Base-by-base conservation (phyloP, 2,113 vertebrate genomes). In the Rhea americana region DNA sequence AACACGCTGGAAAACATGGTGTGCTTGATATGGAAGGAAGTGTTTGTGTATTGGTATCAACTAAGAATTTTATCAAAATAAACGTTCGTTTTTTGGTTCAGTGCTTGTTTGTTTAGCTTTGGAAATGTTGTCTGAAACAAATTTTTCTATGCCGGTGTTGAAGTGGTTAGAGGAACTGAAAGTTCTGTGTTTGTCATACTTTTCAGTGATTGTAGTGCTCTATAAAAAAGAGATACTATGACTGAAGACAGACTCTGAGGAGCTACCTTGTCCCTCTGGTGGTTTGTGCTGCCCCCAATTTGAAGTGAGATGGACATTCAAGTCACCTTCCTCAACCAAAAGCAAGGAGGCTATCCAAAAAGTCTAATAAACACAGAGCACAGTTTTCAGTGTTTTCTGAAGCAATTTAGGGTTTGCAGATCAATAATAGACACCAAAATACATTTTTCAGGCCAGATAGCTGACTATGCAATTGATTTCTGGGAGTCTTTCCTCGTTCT, bases 1-100 rank as follows among this genome's bases (percentile, higher is more conserved):
- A 67, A 21, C 10, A 2, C 9, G 22, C 2, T 32, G 14, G n/a
- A 43, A 32, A 61, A 17, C 0, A 2, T 20, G 17, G 35, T 72
- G 85, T 59, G 13, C 47, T 53, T 3, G 2, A 21, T 25, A 8
- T n/a, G 47, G 58, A 32, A 48, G 21, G 35, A 48, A 10, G 72
- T 76, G 50, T 26, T 53, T 66, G 1, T n/a, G 9, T 24, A 0
- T 24, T 35, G 15, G 9, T 66, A 19, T 70, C 45, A 47, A 62
- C 30, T 7, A 56, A 41, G 35, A 61, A 32, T 55, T 72, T n/a
- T 15, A 30, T 21, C 32, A 35, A 9, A 26, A 50, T 11, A n/a
- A 19, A 4, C 10, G n/a, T 81, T 66, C 39, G 43, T 25, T 17
- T 75, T 72, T 14, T 47, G 20, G 41, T 47, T 16, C 22, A 17